Conservation (phyloP, 2,888 invertebrate genomes). For the Cyaniris semiargus region DNA sequence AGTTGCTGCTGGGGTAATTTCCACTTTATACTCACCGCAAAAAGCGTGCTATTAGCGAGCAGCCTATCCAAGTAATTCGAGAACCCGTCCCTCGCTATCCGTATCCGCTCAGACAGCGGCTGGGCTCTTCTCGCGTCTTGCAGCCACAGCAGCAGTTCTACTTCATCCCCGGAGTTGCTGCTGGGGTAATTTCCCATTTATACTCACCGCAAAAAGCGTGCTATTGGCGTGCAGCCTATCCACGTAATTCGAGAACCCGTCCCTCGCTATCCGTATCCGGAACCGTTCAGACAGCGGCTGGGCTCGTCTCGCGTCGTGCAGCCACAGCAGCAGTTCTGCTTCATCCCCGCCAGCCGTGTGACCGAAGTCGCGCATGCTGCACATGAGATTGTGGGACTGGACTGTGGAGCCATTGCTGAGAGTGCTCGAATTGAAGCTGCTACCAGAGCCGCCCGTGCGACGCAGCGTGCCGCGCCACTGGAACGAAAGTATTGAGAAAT, state of each 20-base stretch:
- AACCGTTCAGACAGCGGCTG: slow-evolving; percentile 94
- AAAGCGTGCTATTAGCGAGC: too few species aligned
- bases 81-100: too few species aligned
- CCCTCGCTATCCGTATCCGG: slow-evolving; percentile 92
- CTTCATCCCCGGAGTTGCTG: slow-evolving; percentile 82
- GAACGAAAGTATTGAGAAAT: slow-evolving; percentile 31
- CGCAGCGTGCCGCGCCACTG: slow-evolving; percentile 76
- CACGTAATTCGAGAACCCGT: slow-evolving; percentile 93
- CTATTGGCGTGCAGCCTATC: slow-evolving; percentile 93
- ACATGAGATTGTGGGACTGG: slow-evolving; percentile 84
- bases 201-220: slow-evolving; percentile 89
- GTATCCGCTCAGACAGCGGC: slow-evolving; percentile 82
- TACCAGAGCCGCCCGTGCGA: slow-evolving; percentile 70
- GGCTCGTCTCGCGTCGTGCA: slow-evolving; percentile 89
- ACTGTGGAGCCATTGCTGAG: slow-evolving; percentile 59
- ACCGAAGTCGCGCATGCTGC: slow-evolving; percentile 93
- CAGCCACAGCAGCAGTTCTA: slow-evolving; percentile 87
- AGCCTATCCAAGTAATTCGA: too few species aligned
- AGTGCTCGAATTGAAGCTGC: slow-evolving; percentile 72
- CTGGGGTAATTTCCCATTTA: background rate
- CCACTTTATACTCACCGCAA: too few species aligned
- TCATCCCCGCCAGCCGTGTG: slow-evolving; percentile 94
- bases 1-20: too few species aligned
- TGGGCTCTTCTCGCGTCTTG: slow-evolving; percentile 45
- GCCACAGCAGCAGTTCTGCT: slow-evolving; percentile 91